Percentiles rank a stretch among this genome's conserved stretches.
phyloP scores from a whole-genome alignment of 2,797 vertebrate species.

The Chaetophractus vellerosus region DNA sequence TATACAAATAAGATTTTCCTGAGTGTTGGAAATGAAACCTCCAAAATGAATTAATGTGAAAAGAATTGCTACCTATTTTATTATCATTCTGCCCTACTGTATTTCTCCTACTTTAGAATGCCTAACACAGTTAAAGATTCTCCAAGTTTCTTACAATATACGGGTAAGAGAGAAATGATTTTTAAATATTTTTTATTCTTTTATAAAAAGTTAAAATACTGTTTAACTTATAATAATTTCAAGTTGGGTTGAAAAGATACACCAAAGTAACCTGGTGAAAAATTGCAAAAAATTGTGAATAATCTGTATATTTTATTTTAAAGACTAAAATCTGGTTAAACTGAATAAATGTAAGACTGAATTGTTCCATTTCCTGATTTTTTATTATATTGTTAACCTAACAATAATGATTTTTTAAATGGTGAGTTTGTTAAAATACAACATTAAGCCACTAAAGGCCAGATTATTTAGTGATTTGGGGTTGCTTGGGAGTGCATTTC shows the following conservation, averaged over 20 bases:
- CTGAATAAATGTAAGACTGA: background rate
- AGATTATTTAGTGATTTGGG: background rate
- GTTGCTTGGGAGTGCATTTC: background rate
- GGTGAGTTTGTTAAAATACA: no score
- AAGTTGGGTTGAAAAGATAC: background rate
- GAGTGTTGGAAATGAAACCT: background rate
- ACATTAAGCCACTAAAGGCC: no score
- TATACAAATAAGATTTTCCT: background rate
- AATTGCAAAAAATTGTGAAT: background rate
- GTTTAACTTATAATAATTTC: background rate
- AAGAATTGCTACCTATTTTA: background rate
- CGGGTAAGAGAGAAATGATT: no score
- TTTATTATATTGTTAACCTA: background rate
- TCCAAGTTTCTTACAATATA: no score
- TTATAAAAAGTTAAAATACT: background rate
- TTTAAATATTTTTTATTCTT: background rate
- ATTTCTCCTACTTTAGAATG: background rate
- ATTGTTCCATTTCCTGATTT: background rate
- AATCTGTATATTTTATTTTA: background rate
- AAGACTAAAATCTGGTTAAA: background rate
- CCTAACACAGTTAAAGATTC: background rate
- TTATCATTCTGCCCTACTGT: background rate
- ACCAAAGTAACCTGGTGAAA: background rate
- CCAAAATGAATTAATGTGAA: background rate
- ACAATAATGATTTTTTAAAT: background rate